phyloP scores from a whole-genome alignment of 2,888 invertebrate species.

The Microplitis manilae region DNA sequence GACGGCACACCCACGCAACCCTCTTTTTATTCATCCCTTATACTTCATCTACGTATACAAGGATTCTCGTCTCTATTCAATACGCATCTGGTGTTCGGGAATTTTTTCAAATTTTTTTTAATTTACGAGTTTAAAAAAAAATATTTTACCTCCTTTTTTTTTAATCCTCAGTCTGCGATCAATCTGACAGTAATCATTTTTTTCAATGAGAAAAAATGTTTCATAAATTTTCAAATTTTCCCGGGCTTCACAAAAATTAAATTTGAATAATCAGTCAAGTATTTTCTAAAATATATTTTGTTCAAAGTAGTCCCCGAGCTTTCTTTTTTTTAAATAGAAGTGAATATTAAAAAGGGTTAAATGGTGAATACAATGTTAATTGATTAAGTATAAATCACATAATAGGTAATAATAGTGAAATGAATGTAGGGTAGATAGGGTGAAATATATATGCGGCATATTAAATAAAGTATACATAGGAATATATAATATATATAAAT shows the following conservation, averaged over 20 bases:
- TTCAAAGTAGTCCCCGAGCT: too few species aligned
- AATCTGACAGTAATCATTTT: too few species aligned
- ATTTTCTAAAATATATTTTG: too few species aligned
- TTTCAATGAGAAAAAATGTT: too few species aligned
- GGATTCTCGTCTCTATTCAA: conserved; percentile 19
- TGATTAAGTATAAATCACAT: conserved; percentile 13
- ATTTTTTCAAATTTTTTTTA: too few species aligned
- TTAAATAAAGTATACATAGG: background rate
- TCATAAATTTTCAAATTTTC: too few species aligned
- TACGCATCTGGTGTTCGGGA: conserved; percentile 51
- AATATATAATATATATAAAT: background rate
- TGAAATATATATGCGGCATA: background rate
- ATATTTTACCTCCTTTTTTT: background rate
- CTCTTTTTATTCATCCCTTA: conserved; percentile 52
- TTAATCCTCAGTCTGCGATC: background rate
- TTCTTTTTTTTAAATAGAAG: background rate
- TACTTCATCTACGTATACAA: conserved; percentile 27
- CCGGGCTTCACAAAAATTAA: too few species aligned
- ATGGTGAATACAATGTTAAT: conserved; percentile 4
- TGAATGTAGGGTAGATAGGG: conserved; percentile 14
- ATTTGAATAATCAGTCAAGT: too few species aligned
- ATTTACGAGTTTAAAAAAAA: too few species aligned
- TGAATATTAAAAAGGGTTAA: background rate
- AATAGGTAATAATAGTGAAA: background rate
- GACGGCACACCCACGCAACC: conserved; percentile 63